A percentile compares a stretch with the other conserved stretches of the same genome.
Conservation (phyloP, 2,113 vertebrate species). For the Ploceus nigricollis region DNA sequence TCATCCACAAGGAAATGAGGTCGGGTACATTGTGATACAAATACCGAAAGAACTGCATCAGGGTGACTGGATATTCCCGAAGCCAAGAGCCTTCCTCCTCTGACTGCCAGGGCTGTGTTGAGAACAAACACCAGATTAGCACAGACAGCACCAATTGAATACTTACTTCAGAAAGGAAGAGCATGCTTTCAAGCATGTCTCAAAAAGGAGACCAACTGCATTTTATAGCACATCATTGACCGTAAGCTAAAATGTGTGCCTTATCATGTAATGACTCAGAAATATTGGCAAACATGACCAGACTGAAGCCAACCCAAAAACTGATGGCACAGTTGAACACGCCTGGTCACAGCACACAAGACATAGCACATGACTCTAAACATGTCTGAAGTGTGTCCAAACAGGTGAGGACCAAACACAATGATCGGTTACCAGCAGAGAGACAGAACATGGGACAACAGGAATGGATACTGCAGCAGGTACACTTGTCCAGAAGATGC, state of each 20-base stretch:
- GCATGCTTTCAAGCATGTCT: accelerated
- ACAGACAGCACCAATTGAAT: not conserved
- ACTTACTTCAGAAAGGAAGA: not conserved
- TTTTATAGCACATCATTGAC: not conserved
- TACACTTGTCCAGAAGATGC: not conserved
- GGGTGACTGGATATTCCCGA: constrained; percentile 92
- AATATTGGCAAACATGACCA: not conserved
- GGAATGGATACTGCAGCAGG: accelerated
- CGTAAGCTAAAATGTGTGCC: not conserved
- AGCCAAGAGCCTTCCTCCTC: constrained; percentile 99
- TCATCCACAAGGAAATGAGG: constrained; percentile 92
- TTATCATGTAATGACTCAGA: not conserved
- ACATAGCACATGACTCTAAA: not conserved
- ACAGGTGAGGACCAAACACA: not conserved
- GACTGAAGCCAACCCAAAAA: not conserved
- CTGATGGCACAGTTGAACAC: not conserved
- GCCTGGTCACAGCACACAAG: not conserved
- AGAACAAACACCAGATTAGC: not conserved
- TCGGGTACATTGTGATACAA: constrained; percentile 96
- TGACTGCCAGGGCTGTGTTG: constrained; percentile 92
- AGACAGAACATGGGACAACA: not conserved
- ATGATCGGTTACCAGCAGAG: not conserved
- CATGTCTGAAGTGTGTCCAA: not conserved
- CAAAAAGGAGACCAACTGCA: not conserved
- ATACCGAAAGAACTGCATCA: constrained; percentile 99